These are phyloP conservation scores for Geodia barretti DNA, from an alignment of 37 sponge, comb jelly and placozoan genomes.

Conservation along the genomic window DNA sequence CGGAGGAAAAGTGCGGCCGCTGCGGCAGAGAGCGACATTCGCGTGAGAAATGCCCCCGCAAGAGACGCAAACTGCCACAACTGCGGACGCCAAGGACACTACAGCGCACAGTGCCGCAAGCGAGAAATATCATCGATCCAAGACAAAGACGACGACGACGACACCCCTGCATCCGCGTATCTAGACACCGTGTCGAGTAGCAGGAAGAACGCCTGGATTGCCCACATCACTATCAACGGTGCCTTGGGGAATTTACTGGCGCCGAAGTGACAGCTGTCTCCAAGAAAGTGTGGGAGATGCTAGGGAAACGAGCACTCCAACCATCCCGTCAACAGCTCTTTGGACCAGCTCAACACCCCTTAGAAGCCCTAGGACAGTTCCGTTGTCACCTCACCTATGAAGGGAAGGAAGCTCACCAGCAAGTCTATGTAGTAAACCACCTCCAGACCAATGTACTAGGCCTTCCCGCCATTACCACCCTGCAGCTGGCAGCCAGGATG, in stretches of 20 bases:
- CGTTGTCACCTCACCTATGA: not conserved
- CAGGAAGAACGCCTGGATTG: not conserved
- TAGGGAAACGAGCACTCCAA: not conserved
- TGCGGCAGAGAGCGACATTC: conserved; percentile 22
- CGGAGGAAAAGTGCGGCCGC: not conserved
- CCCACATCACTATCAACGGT: not conserved
- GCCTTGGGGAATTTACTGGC: conserved; percentile 10
- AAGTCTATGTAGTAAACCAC: not conserved
- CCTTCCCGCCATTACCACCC: not conserved
- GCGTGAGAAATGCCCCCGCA: conserved; percentile 1
- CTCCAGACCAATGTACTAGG: not conserved
- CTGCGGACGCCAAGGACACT: conserved; percentile 22
- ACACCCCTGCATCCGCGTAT: not conserved
- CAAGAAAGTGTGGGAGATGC: not conserved
- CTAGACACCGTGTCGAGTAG: conserved; percentile 4
- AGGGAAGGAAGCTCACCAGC: not conserved
- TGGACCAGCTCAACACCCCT: conserved; percentile 4
- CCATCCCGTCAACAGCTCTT: not conserved
- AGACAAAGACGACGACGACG: too few species aligned
- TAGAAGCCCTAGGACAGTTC: not conserved
- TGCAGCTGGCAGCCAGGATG: not conserved
- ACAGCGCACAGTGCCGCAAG: conserved; percentile 5
- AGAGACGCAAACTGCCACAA: conserved; percentile 25
- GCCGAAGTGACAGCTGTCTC: conserved; percentile 26
- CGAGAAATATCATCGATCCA: not conserved